Base-by-base conservation (phyloP, 2,797 vertebrate species). In the Astyanax mexicanus region DNA sequence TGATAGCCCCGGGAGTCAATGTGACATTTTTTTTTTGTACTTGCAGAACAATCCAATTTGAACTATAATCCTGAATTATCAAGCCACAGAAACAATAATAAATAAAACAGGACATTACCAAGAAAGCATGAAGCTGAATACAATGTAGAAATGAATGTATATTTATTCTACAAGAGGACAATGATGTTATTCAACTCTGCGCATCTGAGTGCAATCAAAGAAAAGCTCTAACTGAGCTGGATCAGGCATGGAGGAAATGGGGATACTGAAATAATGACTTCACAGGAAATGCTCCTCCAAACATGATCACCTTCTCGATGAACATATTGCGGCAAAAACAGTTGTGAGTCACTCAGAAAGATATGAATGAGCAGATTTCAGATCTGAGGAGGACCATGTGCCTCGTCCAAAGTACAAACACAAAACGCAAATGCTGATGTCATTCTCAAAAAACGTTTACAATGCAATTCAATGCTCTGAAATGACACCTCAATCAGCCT, bases 261-360 rank as follows among this genome's bases (percentile, higher is more conserved):
- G 15, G 2, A 25, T 21, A 29, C 29, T 75, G 42, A 72, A 75
- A 78, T 49, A 37, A 75, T 55, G 60, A 57, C 52, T 27, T 37
- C 13, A 72, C 49, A 70, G 58, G 68, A 79, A 78, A 62, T 52
- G 68, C 37, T 42, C 29, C 55, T 55, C 45, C 52, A 69, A 71
- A 80, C 40, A 7, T 47, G 45, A 70, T 6, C 58, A 74, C 60
- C 82, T 78, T 80, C 74, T 37, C 49, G 19, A 52, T 55, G 45
- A 74, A 15, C 11, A 45, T 21, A 15, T 5, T 69, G 29, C 15
- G 60, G 69, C 3, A 0, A n/a, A 25, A 72, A 77, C 32, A 12
- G 25, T 12, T n/a, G n/a, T n/a, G 35, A 10, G 27, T 6, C 21
- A 10, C 21, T 45, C 69, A 55, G 44, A 29, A 54, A 7, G 7